A percentile compares a stretch with the other conserved stretches of the same genome.
These are phyloP conservation scores for Drosophila arizonae DNA, from an alignment of 1,140 invertebrate species.

Conservation along the genomic window DNA sequence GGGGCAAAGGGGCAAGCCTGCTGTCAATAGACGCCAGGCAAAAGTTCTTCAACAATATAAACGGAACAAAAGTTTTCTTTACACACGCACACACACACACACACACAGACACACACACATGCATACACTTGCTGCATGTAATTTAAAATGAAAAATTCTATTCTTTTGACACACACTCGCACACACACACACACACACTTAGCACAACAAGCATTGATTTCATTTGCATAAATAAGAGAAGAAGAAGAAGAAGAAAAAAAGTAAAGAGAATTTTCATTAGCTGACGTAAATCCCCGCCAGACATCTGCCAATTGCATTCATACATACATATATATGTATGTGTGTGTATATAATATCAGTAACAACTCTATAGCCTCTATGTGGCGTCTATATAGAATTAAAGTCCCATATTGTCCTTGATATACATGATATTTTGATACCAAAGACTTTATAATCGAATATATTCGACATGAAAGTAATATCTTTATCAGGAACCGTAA, in stretches of 20 bases:
- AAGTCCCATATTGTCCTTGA: too few species aligned
- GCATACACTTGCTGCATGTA: constrained; percentile 41
- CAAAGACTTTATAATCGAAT: too few species aligned
- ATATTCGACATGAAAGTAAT: too few species aligned
- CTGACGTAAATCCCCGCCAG: background rate
- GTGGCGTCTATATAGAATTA: too few species aligned
- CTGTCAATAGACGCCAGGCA: constrained; percentile 24
- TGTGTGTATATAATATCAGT: background rate
- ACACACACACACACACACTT: constrained; percentile 19
- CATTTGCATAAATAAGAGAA: constrained; percentile 74
- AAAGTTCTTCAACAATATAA: constrained; percentile 70
- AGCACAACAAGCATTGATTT: constrained; percentile 71
- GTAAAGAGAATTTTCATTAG: constrained; percentile 3
- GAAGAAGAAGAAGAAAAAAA: constrained; percentile 43
- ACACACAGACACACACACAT: constrained; percentile 9
- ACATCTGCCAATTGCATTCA: background rate
- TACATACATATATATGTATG: background rate
- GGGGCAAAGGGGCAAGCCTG: background rate
- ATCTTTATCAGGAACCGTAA: too few species aligned
- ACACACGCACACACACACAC: constrained; percentile 14
- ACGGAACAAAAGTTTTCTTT: constrained; percentile 73
- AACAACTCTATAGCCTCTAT: too few species aligned
- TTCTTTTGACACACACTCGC: constrained; percentile 65
- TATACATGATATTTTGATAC: too few species aligned
- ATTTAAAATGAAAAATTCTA: constrained; percentile 79